A percentile compares a stretch with the other conserved stretches of the same genome.
These are phyloP conservation scores for Hippocampus zosterae DNA, from an alignment of 2,113 vertebrate species.

Conservation along the genomic window DNA sequence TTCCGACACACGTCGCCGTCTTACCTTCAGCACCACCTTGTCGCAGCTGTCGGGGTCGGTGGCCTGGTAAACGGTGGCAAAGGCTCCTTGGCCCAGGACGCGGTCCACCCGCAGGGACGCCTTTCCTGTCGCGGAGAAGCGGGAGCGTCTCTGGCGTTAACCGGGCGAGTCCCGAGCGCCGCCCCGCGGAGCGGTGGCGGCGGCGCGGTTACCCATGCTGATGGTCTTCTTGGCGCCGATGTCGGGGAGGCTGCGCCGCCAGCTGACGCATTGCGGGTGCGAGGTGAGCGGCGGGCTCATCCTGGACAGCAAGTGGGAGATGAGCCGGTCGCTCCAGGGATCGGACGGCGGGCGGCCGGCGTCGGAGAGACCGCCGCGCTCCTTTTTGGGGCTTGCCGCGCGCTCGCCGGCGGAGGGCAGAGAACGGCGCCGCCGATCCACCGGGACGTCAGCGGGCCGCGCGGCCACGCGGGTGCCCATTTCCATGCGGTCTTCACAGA, in stretches of 20 bases:
- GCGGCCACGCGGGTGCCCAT: conserved; percentile 7
- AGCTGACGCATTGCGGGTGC: conserved; percentile 68
- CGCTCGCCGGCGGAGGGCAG: conserved; percentile 5
- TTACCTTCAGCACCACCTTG: conserved; percentile 85
- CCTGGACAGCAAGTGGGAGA: conserved; percentile 68
- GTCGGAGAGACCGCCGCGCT: background rate
- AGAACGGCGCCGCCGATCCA: no score
- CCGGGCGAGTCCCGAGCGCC: no score
- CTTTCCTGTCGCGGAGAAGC: conserved; percentile 64
- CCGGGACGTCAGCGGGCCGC: no score
- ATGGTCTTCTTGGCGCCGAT: conserved; percentile 75
- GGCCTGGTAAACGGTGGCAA: conserved; percentile 87
- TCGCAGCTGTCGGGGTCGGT: conserved; percentile 71
- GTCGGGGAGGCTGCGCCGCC: conserved; percentile 71
- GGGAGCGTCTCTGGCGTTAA: background rate
- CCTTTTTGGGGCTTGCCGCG: conserved; percentile 33
- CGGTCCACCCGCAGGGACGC: conserved; percentile 72
- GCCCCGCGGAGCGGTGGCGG: background rate
- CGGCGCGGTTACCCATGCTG: conserved; percentile 70
- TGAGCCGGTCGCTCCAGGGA: conserved; percentile 82
- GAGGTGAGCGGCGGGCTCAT: conserved; percentile 74
- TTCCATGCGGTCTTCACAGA: no score
- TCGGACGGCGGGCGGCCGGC: conserved; percentile 69
- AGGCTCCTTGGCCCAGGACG: conserved; percentile 88
- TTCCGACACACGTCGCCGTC: background rate